phyloP scores from a whole-genome alignment of 92 coral and sea anemone species.

The Bergia sp. region DNA sequence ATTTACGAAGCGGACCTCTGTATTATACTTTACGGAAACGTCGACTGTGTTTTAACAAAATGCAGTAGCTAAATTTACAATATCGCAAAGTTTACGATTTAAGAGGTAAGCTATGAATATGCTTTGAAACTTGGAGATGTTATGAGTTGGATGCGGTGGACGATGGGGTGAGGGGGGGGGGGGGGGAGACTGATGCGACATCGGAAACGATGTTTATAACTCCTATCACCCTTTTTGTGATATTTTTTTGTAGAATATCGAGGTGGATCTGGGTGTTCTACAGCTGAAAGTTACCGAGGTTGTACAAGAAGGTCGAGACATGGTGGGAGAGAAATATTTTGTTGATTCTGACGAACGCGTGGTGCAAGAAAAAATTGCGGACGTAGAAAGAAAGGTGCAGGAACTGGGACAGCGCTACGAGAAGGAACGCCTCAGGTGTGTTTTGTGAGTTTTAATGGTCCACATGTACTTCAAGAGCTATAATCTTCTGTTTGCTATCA shows the following conservation, averaged over 20 bases:
- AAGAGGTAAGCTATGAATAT: too few species aligned
- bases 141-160: too few species aligned
- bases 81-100: too few species aligned
- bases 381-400: not conserved
- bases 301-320: constrained; percentile 18
- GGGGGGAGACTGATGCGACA: not conserved
- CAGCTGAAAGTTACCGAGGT: constrained; percentile 15
- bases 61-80: too few species aligned
- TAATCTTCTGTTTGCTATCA: too few species aligned
- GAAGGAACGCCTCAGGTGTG: constrained; percentile 18
- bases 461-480: too few species aligned
- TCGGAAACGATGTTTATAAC: not conserved
- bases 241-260: not conserved
- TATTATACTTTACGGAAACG: too few species aligned
- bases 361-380: not conserved
- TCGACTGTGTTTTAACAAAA: too few species aligned
- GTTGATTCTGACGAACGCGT: not conserved
- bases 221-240: not conserved
- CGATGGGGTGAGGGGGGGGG: not conserved
- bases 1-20: too few species aligned
- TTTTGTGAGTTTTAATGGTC: not conserved
- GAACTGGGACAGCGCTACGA: not conserved
- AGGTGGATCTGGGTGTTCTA: constrained; percentile 1
- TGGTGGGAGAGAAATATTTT: not conserved
- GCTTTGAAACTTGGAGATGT: too few species aligned